Conservation (phyloP, 2,113 vertebrate genomes). For the Amia ocellicauda region DNA sequence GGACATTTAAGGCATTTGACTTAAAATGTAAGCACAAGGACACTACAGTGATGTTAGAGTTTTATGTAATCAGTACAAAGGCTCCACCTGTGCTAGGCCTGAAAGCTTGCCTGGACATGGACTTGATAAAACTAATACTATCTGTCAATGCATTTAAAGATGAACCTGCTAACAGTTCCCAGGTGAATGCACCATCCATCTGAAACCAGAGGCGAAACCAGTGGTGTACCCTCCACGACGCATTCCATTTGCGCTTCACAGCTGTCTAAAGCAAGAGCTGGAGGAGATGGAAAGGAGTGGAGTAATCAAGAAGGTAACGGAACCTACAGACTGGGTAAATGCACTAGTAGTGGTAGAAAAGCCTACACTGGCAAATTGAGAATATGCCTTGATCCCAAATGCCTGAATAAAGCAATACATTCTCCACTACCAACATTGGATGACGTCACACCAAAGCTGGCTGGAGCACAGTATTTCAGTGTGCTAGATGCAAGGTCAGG, state of each 20-base stretch:
- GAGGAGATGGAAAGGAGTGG: slow-evolving; percentile 6
- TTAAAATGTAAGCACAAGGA: slow-evolving; percentile 19
- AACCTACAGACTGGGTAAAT: slow-evolving; percentile 24
- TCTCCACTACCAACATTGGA: background rate
- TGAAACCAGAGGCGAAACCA: background rate
- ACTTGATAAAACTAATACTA: slow-evolving; percentile 17
- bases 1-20: slow-evolving; percentile 1
- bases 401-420: slow-evolving; percentile 22
- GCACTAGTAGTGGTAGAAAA: slow-evolving; percentile 21
- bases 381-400: slow-evolving; percentile 1
- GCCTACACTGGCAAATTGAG: slow-evolving; percentile 6
- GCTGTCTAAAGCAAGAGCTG: slow-evolving; percentile 9
- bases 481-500: slow-evolving; percentile 12
- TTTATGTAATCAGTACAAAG: slow-evolving; percentile 12
- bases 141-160: background rate
- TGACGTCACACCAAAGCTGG: slow-evolving; percentile 11
- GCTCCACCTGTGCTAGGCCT: slow-evolving; percentile 17
- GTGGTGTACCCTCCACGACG: slow-evolving; percentile 11
- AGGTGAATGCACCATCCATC: slow-evolving; percentile 9
- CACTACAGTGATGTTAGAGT: background rate
- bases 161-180: background rate
- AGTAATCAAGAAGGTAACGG: slow-evolving; percentile 14
- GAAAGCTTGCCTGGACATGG: slow-evolving; percentile 9
- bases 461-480: slow-evolving; percentile 6
- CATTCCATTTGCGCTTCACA: background rate